Percentiles rank a stretch among this genome's conserved stretches.
These are phyloP conservation scores for Drosophila pruinosa DNA, from an alignment of 1,140 invertebrate species.

Conservation along the genomic window DNA sequence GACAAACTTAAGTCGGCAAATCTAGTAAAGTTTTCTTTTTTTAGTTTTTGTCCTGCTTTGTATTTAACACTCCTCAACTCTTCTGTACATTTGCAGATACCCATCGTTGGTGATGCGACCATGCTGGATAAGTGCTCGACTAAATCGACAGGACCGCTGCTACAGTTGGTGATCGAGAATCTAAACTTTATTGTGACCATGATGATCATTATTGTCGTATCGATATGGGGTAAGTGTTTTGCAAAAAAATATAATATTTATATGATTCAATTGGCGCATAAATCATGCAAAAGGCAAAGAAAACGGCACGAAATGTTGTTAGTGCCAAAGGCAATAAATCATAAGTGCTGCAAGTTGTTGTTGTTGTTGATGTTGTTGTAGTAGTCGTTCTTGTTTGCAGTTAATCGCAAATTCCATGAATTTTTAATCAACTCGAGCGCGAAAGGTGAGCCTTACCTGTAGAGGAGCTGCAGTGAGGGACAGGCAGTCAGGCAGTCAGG, in stretches of 20 bases:
- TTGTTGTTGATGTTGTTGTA: constrained; percentile 3
- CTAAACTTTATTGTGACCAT: constrained; percentile 63
- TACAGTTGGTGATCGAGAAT: constrained; percentile 67
- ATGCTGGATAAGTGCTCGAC: constrained; percentile 50
- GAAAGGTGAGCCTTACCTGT: neutral
- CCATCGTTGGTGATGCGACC: constrained; percentile 53
- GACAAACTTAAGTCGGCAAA: neutral
- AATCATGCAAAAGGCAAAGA: constrained; percentile 32
- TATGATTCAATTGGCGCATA: constrained; percentile 34
- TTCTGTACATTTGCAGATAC: constrained; percentile 56
- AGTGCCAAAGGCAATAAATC: constrained; percentile 45
- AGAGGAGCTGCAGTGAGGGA: constrained; percentile 6
- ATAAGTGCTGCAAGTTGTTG: constrained; percentile 17
- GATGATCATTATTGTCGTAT: constrained; percentile 42
- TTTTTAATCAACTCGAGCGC: constrained; percentile 52
- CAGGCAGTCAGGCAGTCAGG: neutral
- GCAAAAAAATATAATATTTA: constrained; percentile 20
- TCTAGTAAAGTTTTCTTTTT: neutral
- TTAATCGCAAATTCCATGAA: constrained; percentile 67
- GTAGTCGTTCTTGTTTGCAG: constrained; percentile 43
- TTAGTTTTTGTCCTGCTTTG: neutral
- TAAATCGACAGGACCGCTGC: constrained; percentile 30
- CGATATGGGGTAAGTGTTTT: constrained; percentile 60
- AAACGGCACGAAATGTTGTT: constrained; percentile 7
- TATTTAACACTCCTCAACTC: neutral